These are phyloP conservation scores for Perccottus glenii DNA, from an alignment of 2,113 vertebrate genomes.

Conservation along the genomic window DNA sequence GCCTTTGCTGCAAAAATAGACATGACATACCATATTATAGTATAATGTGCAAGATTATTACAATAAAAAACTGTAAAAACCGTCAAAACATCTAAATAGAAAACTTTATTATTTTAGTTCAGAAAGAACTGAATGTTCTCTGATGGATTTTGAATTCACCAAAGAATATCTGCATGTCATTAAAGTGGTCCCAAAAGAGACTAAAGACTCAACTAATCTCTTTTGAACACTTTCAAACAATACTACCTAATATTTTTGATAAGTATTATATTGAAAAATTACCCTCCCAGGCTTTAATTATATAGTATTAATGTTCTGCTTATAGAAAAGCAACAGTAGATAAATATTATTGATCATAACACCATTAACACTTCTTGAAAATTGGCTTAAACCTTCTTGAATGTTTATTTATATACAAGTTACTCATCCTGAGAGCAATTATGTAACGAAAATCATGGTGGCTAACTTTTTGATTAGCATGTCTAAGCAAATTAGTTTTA, in stretches of 20 bases:
- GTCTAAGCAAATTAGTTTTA: constrained; percentile 40
- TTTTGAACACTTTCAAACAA: background rate
- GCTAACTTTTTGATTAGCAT: constrained; percentile 11
- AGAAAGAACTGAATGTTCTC: too few species aligned
- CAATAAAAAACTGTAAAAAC: too few species aligned
- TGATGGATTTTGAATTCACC: too few species aligned
- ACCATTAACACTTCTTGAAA: constrained; percentile 1
- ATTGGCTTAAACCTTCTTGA: background rate
- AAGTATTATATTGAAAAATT: background rate
- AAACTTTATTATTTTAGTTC: too few species aligned
- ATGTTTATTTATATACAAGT: constrained; percentile 3
- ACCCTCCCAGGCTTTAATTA: too few species aligned
- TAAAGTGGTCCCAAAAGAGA: too few species aligned
- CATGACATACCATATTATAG: background rate
- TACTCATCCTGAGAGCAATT: constrained; percentile 11
- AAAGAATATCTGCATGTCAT: too few species aligned
- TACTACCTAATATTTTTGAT: background rate
- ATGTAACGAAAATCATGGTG: constrained; percentile 10
- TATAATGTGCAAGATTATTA: too few species aligned
- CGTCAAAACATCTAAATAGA: too few species aligned
- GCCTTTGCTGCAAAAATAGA: constrained; percentile 9
- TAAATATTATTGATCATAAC: background rate
- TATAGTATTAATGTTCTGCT: background rate
- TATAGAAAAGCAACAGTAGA: background rate
- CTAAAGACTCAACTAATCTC: too few species aligned